A percentile compares a stretch with the other conserved stretches of the same genome.
Conservation (phyloP, 1,140 invertebrate genomes). For the Brachionus plicatilis region DNA sequence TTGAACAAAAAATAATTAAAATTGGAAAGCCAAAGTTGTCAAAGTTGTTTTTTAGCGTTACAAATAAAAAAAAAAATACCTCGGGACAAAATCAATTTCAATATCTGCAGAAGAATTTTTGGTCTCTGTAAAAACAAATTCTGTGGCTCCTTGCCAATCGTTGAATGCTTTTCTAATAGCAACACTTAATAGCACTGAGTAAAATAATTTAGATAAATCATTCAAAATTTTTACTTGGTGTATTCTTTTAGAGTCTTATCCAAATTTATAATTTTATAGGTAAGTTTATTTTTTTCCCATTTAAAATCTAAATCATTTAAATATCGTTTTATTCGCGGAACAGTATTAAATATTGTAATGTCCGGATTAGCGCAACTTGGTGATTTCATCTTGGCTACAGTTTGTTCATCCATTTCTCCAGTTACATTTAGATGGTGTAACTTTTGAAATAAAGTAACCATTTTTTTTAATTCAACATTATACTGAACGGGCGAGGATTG, state of each 20-base stretch:
- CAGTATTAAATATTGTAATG: neutral
- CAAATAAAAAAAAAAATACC: neutral
- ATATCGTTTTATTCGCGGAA: neutral
- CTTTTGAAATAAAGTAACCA: constrained; percentile 1
- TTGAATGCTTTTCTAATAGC: neutral
- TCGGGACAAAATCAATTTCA: constrained; percentile 17
- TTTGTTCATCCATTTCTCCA: neutral
- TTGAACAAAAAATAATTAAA: too few relatives aligned
- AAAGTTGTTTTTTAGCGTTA: too few relatives aligned
- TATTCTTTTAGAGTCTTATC: neutral
- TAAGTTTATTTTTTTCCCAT: neutral
- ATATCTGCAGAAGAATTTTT: neutral
- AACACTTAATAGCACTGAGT: neutral
- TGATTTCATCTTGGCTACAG: neutral
- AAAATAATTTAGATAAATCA: neutral
- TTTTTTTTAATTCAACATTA: neutral
- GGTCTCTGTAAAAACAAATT: neutral
- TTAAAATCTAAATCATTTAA: neutral
- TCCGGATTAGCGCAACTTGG: constrained; percentile 30
- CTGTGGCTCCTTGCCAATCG: constrained; percentile 1
- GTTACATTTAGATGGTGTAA: constrained; percentile 19
- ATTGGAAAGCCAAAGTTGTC: too few relatives aligned
- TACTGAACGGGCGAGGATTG: neutral
- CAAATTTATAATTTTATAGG: neutral
- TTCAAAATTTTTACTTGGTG: neutral